Evolutionary conservation across 2,797 vertebrate genomes (phyloP).

Genomic region (Bradypodion pumilum): DNA sequence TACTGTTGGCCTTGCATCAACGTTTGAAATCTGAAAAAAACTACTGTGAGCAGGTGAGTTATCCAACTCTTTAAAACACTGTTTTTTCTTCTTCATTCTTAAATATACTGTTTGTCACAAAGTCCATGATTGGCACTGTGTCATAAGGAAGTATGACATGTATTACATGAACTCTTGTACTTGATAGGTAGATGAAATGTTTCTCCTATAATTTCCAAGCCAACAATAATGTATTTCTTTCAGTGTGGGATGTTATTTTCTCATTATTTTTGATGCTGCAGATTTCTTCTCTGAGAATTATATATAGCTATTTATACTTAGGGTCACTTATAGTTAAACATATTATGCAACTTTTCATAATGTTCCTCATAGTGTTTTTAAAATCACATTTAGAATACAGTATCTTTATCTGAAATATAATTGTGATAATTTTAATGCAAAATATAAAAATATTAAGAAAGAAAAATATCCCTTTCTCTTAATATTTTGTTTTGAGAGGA

Average conservation of each 20-base stretch:
- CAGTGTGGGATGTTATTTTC: constrained; percentile 72
- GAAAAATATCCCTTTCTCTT: constrained; percentile 18
- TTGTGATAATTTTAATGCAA: constrained; percentile 14
- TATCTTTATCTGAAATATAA: background rate
- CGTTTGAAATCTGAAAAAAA: constrained; percentile 70
- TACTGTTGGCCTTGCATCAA: constrained; percentile 71
- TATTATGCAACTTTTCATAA: constrained; percentile 40
- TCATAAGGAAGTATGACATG: constrained; percentile 71
- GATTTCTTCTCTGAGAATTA: constrained; percentile 57
- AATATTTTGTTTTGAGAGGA: background rate
- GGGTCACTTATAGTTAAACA: constrained; percentile 36
- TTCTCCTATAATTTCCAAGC: constrained; percentile 77
- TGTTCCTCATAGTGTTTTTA: constrained; percentile 16
- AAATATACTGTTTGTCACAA: constrained; percentile 56
- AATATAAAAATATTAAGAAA: constrained; percentile 17
- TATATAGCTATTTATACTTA: constrained; percentile 52
- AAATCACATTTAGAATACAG: background rate
- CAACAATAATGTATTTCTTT: constrained; percentile 76
- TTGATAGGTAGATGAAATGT: constrained; percentile 71
- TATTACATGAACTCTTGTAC: constrained; percentile 73
- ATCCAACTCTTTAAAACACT: constrained; percentile 63
- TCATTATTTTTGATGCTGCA: constrained; percentile 54
- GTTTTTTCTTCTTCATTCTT: constrained; percentile 58
- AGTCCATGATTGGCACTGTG: constrained; percentile 66
- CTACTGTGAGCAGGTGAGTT: constrained; percentile 81